These are phyloP conservation scores for Drepanosiphum platanoidis DNA, from an alignment of 2,888 invertebrate genomes.

Conservation along the genomic window DNA sequence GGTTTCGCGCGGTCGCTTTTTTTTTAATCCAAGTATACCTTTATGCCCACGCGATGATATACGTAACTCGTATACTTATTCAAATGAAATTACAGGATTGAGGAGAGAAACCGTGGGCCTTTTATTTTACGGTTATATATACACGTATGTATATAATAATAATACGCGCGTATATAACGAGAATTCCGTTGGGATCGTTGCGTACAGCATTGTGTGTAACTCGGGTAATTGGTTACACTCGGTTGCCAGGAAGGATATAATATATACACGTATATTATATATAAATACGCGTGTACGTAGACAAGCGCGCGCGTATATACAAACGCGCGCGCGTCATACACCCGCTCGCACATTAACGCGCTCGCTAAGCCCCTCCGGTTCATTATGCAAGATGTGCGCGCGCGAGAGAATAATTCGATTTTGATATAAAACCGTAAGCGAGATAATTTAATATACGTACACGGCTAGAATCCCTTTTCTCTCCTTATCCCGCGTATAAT, in stretches of 20 bases:
- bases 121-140: slow-evolving; percentile 48
- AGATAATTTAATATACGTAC: slow-evolving; percentile 52
- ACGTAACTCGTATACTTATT: slow-evolving; percentile 10
- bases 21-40: slow-evolving; percentile 11
- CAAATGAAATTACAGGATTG: slow-evolving; percentile 44
- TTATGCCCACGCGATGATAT: background rate
- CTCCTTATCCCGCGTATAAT: background rate
- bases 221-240: slow-evolving; percentile 59
- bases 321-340: background rate
- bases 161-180: slow-evolving; percentile 20
- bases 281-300: background rate
- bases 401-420: slow-evolving; percentile 51
- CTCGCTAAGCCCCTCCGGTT: slow-evolving; percentile 57
- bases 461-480: slow-evolving; percentile 35
- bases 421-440: slow-evolving; percentile 58
- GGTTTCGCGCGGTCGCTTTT: too few species aligned
- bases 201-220: slow-evolving; percentile 37
- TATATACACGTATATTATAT: slow-evolving; percentile 13
- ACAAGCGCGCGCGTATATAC: background rate
- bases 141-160: background rate
- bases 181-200: slow-evolving; percentile 51
- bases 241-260: slow-evolving; percentile 48
- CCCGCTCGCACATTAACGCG: slow-evolving; percentile 48
- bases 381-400: slow-evolving; percentile 55
- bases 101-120: slow-evolving; percentile 34